Percentiles rank a stretch among this genome's conserved stretches.
phyloP scores from a whole-genome alignment of 2,113 vertebrate genomes.

The Oxyruncus cristatus region DNA sequence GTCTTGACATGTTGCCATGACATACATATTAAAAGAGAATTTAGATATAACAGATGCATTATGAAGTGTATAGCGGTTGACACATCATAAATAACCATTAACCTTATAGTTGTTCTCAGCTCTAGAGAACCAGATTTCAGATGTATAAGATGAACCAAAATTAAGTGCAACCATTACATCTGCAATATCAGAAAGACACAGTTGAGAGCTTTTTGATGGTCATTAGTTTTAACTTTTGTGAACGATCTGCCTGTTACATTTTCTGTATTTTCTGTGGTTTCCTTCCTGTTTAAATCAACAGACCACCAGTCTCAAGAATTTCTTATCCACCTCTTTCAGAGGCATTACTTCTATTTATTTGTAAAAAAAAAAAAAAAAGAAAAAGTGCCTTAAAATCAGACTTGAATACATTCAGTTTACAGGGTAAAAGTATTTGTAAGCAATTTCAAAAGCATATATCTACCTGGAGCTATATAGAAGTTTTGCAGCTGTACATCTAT shows the following conservation, averaged over 20 bases:
- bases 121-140: neutral
- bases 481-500: neutral
- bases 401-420: neutral
- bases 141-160: neutral
- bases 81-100: neutral
- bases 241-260: neutral
- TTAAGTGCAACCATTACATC: neutral
- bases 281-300: neutral
- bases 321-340: neutral
- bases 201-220: neutral
- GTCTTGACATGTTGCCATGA: neutral
- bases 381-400: neutral
- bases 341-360: neutral
- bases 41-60: neutral
- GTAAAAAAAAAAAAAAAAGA: neutral
- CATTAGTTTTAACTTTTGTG: neutral
- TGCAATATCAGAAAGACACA: neutral
- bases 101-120: neutral
- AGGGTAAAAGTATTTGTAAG: neutral
- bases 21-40: neutral
- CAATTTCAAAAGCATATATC: neutral
- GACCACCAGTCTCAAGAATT: neutral
- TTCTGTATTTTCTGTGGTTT: neutral
- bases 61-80: neutral
- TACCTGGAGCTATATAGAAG: neutral